These are phyloP conservation scores for Drosophila barbarae DNA, from an alignment of 2,888 invertebrate species.

Conservation along the genomic window DNA sequence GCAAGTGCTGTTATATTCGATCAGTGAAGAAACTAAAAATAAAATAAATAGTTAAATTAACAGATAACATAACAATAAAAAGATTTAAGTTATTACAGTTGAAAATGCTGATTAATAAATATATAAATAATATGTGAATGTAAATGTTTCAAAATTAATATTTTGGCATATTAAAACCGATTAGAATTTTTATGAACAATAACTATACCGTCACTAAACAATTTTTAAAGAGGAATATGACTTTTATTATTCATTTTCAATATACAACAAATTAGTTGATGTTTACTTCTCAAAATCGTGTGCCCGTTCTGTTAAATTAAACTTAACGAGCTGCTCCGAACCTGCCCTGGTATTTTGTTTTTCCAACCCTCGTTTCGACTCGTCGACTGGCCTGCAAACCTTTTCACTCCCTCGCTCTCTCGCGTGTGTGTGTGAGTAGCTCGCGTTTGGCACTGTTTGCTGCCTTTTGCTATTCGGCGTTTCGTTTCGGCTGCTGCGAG, in stretches of 20 bases:
- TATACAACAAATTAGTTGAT: too few relatives aligned
- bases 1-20: conserved; percentile 33
- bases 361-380: conserved; percentile 51
- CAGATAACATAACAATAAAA: background rate
- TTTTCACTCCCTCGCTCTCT: conserved; percentile 35
- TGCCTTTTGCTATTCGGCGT: conserved; percentile 34
- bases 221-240: background rate
- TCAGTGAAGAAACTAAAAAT: conserved; percentile 16
- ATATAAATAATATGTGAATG: background rate
- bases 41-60: background rate
- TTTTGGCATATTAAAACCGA: background rate
- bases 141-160: background rate
- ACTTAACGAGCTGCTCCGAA: background rate
- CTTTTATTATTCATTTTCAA: background rate
- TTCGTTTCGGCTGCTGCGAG: conserved; percentile 47
- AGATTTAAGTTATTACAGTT: too few relatives aligned
- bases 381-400: conserved; percentile 30
- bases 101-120: too few relatives aligned
- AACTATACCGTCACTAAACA: background rate
- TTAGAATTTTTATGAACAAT: background rate
- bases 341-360: background rate
- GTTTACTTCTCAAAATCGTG: background rate
- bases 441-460: conserved; percentile 6
- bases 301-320: background rate
- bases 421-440: conserved; percentile 11